Evolutionary conservation across 2,797 vertebrate genomes (phyloP), one percentile per base, ranked within the genome.

Genomic region (Eidolon dupreanum): DNA sequence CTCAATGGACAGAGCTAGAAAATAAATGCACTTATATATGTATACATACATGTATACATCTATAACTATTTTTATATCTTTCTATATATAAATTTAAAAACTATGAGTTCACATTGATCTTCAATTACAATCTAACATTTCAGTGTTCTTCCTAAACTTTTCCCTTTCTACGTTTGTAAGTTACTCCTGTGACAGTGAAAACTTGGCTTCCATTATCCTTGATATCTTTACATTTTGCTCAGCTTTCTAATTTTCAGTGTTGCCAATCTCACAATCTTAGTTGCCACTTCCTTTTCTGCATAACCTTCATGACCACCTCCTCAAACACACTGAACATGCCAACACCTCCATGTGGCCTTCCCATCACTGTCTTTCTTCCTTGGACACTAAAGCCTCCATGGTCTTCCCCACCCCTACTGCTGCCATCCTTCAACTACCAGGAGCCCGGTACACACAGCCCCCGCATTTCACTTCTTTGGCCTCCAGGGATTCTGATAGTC

Each of bases 261-360:
- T 26, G 33, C 9, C 41, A 19, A 0, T 33, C 65, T 66, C n/a
- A 8, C 36, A 6, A 0, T 74, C 20, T 8, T 26, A 57, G 38
- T 5, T 63, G 74, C 68, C 24, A 43, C 57, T 55, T 89, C 57
- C 22, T 63, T 11, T 20, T 91, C 73, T 53, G 22, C 65, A 15
- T 22, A 16, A 12, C 3, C 12, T 6, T 41, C n/a, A 4, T 24
- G 12, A 31, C 31, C 8, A 12, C 22, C 24, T 70, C 36, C 70
- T 26, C 20, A 8, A 15, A 61, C 68, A 1, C 41, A 1, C 41
- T 9, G 26, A 68, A n/a, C 3, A 0, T 6, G 15, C 7, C 53
- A 77, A 0, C 16, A 24, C 8, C 33, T 51, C 10, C 81, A 0
- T 4, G 36, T 2, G 70, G 28, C 43, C 51, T 22, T 85, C 38